A percentile compares a stretch with the other conserved stretches of the same genome.
These are phyloP conservation scores for Tetramorium alpestre DNA, from an alignment of 1,140 invertebrate genomes.

Conservation along the genomic window DNA sequence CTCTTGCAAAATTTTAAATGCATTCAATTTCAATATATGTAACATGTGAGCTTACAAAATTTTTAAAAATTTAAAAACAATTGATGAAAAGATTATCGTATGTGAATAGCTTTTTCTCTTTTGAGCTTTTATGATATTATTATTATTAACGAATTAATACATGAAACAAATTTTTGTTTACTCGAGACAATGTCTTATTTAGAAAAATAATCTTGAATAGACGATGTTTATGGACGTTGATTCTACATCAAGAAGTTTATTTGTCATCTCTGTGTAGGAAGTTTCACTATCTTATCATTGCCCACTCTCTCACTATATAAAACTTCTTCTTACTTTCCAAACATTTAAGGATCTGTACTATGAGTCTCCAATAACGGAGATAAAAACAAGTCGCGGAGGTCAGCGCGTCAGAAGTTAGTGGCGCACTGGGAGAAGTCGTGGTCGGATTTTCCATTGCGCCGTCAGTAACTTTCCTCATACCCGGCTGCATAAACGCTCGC, in stretches of 20 bases:
- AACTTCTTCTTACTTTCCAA: not conserved
- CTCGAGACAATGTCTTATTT: not conserved
- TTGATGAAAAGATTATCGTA: not conserved
- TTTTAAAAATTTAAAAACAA: not conserved
- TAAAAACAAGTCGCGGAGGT: slow-evolving; percentile 37
- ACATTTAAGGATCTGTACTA: slow-evolving; percentile 17
- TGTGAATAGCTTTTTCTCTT: not conserved
- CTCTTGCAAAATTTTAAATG: not conserved
- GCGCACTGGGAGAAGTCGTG: not conserved
- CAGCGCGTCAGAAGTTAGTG: slow-evolving; percentile 32
- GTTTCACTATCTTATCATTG: not conserved
- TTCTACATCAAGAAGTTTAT: not conserved
- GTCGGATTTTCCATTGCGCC: slow-evolving; percentile 29
- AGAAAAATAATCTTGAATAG: not conserved
- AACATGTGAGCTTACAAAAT: not conserved
- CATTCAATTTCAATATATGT: not conserved
- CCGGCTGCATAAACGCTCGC: slow-evolving; percentile 43
- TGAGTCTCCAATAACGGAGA: slow-evolving; percentile 7
- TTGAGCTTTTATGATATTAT: not conserved
- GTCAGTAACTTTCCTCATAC: slow-evolving; percentile 49
- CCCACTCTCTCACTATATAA: not conserved
- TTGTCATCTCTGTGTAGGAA: not conserved
- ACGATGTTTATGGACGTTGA: slow-evolving; percentile 5
- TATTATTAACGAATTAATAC: not conserved
- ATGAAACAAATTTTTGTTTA: not conserved